Conservation (phyloP, 2,888 invertebrate genomes). For the Coelopa pilipes region DNA sequence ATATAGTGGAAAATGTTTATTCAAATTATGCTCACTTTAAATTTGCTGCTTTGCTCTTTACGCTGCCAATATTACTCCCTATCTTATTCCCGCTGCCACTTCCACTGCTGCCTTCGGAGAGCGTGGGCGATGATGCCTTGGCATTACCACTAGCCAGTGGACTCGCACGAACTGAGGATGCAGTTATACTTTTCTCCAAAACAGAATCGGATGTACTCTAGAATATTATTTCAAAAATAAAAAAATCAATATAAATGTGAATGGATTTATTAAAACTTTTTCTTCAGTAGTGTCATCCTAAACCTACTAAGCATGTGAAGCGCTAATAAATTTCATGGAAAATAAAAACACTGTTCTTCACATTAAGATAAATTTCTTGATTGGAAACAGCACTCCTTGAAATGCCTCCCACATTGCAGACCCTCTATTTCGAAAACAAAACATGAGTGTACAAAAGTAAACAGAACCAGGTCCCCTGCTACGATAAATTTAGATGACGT, state of each 20-base stretch:
- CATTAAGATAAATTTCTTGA: neutral
- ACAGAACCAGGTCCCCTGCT: conserved; percentile 13
- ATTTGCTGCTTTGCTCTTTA: conserved; percentile 64
- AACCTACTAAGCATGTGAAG: too few species aligned
- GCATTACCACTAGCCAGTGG: conserved; percentile 47
- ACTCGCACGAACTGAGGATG: conserved; percentile 48
- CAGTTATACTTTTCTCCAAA: conserved; percentile 61
- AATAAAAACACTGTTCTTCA: neutral
- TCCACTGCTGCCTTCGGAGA: conserved; percentile 60
- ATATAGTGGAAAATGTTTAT: neutral
- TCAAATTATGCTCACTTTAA: conserved; percentile 57
- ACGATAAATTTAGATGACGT: conserved; percentile 31
- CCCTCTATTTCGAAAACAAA: neutral
- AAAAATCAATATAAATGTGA: too few species aligned
- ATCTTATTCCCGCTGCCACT: conserved; percentile 42
- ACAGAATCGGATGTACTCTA: conserved; percentile 67
- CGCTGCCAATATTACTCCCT: conserved; percentile 42
- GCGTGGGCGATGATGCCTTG: conserved; percentile 62
- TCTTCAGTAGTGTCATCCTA: too few species aligned
- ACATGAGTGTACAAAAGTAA: conserved; percentile 3
- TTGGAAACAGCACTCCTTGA: conserved; percentile 10
- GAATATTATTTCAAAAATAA: too few species aligned
- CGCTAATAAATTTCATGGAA: too few species aligned
- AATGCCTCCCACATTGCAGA: conserved; percentile 17
- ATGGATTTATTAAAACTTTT: too few species aligned